Conservation (phyloP, 1,140 invertebrate species). For the Lasioglossum albipes region DNA sequence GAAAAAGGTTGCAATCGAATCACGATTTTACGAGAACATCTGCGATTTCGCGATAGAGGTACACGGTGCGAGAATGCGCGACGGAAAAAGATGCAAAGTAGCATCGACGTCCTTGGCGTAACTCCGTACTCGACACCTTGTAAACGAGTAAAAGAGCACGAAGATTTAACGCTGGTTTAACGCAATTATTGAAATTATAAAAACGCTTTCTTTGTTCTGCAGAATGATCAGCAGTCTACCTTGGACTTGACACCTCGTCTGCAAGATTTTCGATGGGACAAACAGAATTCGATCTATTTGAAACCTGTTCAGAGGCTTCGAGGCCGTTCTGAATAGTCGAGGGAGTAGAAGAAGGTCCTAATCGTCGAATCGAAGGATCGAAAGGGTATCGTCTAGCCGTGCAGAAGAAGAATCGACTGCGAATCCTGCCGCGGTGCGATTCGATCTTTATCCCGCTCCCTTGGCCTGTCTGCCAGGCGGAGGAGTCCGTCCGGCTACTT, state of each 20-base stretch:
- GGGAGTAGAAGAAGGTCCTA: neutral
- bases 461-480: neutral
- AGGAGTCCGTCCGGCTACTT: slow-evolving; percentile 39
- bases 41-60: neutral
- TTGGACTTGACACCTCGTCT: no score
- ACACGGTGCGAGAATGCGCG: neutral
- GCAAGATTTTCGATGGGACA: no score
- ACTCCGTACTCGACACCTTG: no score
- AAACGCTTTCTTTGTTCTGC: no score
- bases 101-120: no score
- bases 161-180: no score
- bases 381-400: slow-evolving; percentile 12
- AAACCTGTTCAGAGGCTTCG: neutral
- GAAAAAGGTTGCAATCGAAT: slow-evolving; percentile 8
- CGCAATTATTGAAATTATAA: no score
- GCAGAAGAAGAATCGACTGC: slow-evolving; percentile 26
- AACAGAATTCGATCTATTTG: no score
- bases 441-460: slow-evolving; percentile 2
- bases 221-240: no score
- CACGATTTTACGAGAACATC: neutral
- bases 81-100: no score
- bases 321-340: neutral
- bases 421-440: neutral
- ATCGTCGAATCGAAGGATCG: slow-evolving; percentile 16
- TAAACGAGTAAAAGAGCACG: no score